Base-by-base conservation (phyloP, 2,113 vertebrate genomes). In the Percina caprodes region DNA sequence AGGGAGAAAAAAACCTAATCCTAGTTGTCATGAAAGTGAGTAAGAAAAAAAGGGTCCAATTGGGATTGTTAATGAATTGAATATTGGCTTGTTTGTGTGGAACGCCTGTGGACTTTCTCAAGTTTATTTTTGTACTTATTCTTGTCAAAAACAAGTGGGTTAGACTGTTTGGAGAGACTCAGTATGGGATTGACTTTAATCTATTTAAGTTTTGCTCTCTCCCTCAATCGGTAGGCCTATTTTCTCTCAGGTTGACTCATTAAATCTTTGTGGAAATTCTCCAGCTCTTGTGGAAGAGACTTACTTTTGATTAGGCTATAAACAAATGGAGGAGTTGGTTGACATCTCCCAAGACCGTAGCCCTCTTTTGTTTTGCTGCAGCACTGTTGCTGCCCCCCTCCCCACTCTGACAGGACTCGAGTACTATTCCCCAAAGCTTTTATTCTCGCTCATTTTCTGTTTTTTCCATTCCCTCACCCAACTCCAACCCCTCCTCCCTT, bases 351-450 rank as follows among this genome's bases (percentile, higher is more conserved):
- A 89, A 88, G 90, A 91, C 86, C 56, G 54, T 76, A 84, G 72
- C 74, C 69, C 85, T 92, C 93, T 93, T 94, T 94, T 95, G 93
- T 94, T 87, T 91, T 81, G 83, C 62, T 80, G 86, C 80, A 76
- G 75, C 83, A 72, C 81, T 90, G 91, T 91, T 91, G 82, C 83
- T 77, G 52, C 63, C 46, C 71, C 70, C 71, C 66, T 33, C 84
- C 75, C 73, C 49, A 16, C 90, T 75, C 78, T 82, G 80, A 91
- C 90, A 90, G 86, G 84, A 81, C 90, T 90, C 26, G 76, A 93
- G 84, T 85, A 80, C 77, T 80, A 86, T 91, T 94, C 92, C 90
- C 87, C 74, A 81, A 86, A 84, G 90, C 92, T 87, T 93, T 94
- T 92, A 90, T 94, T 90, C 87, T 91, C 14, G 19, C 68, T 88